Base-by-base conservation (phyloP, 2,888 invertebrate genomes). In the Tachina lurida region DNA sequence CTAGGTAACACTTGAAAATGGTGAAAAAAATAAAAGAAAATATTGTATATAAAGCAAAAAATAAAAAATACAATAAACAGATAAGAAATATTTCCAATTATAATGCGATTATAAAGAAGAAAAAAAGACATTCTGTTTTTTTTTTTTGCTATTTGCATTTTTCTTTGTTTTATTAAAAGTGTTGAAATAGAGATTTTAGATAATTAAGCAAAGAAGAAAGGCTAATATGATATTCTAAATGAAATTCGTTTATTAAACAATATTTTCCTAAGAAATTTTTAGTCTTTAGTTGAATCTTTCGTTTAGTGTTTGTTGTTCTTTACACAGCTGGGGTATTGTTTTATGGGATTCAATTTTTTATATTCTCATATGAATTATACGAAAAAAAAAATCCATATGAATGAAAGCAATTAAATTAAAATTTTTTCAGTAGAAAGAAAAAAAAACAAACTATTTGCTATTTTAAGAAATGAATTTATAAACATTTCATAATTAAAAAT, bases 91-190 rank as follows among this genome's bases (percentile, higher is more conserved):
- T 54, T 87, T 88, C 89, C 84, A 83, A 88, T 88, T 89, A 89
- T 91, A 91, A 91, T 90, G 89, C 88, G 91, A 89, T 91, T 91
- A 90, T 88, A 90, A 90, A 17, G 45, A 31, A 56, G 45, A 65
- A 39, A 4, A 13, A 7, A 7, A 1, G 31, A 3, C 12, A 43
- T 47, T 62, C 43, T 39, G 13, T 19, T 15, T n/a, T 43, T n/a
- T 19, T 13, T 43, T 22, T 63, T 52, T 43, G 1, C 5, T n/a
- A 41, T 19, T 62, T 49, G 13, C 45, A 8, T 22, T 41, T 15
- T 71, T 45, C 31, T 15, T 56, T 58, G 45, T 5, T 39, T 43
- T 12, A 41, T 17, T n/a, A 2, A 13, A 62, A 49, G 49, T 74
- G 62, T 49, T 73, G n/a, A 62, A 68, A 52, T 9, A 68, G 17